phyloP scores from a whole-genome alignment of 1,140 invertebrate genomes.

The Rhynchophorus ferrugineus region DNA sequence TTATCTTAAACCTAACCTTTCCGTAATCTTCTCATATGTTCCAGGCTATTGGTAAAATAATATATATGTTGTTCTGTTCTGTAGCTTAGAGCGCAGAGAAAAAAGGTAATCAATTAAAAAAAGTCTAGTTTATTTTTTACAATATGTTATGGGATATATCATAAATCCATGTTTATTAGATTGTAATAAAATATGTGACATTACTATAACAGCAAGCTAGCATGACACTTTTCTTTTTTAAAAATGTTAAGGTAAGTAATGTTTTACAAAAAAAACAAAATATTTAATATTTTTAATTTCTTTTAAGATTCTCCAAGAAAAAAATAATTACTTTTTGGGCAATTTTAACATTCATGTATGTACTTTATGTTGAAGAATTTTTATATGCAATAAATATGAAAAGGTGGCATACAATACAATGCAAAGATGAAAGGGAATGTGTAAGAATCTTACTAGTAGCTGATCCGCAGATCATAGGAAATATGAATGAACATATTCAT shows the following conservation, averaged over 20 bases:
- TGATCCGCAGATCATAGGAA: constrained; percentile 87
- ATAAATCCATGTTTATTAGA: too few relatives aligned
- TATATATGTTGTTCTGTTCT: too few relatives aligned
- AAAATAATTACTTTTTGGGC: constrained; percentile 13
- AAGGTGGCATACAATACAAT: constrained; percentile 47
- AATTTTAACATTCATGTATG: constrained; percentile 13
- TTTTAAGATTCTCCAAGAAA: constrained; percentile 20
- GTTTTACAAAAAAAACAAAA: neutral
- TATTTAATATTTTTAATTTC: neutral
- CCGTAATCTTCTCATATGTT: too few relatives aligned
- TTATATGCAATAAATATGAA: constrained; percentile 22
- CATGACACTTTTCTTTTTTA: too few relatives aligned
- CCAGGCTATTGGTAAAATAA: too few relatives aligned
- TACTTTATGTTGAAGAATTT: constrained; percentile 23
- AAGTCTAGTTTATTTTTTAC: too few relatives aligned
- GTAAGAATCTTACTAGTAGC: constrained; percentile 73
- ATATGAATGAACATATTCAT: constrained; percentile 55
- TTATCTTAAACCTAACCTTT: too few relatives aligned
- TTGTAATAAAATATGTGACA: too few relatives aligned
- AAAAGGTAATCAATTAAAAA: too few relatives aligned
- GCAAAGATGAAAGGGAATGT: constrained; percentile 47
- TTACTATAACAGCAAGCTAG: too few relatives aligned
- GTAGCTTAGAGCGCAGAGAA: too few relatives aligned
- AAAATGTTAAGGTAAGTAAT: constrained; percentile 1
- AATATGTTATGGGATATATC: too few relatives aligned